Percentiles rank a stretch among this genome's conserved stretches.
phyloP scores from a whole-genome alignment of 2,797 vertebrate genomes.

The Phalloptychus januarius region DNA sequence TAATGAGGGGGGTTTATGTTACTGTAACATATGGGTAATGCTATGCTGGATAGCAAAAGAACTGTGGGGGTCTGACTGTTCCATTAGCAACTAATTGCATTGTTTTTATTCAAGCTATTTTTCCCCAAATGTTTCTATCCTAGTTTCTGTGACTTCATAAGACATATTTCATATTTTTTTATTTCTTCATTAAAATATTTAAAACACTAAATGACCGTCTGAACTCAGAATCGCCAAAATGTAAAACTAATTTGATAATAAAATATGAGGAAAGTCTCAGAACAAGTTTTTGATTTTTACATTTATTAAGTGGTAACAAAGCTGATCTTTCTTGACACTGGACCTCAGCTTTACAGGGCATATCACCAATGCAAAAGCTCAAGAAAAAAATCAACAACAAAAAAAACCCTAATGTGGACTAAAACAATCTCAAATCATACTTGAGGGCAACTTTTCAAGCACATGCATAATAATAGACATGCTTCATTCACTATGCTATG shows the following conservation, averaged over 20 bases:
- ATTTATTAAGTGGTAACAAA: background rate
- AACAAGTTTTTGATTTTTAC: background rate
- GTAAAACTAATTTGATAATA: background rate
- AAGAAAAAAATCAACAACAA: background rate
- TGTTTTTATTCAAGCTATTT: conserved; percentile 41
- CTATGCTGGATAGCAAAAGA: conserved; percentile 58
- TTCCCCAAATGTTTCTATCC: conserved; percentile 28
- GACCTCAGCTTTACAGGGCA: background rate
- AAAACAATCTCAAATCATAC: background rate
- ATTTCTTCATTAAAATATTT: conserved; percentile 12
- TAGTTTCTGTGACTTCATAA: conserved; percentile 22
- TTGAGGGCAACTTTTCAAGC: background rate
- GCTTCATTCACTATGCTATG: background rate
- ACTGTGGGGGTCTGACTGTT: conserved; percentile 58
- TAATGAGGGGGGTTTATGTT: conserved; percentile 51
- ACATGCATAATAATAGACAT: background rate
- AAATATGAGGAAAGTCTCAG: background rate
- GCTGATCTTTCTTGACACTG: background rate
- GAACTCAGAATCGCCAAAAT: conserved; percentile 4
- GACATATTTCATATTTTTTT: background rate
- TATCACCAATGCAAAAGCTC: background rate
- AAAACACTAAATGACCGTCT: conserved; percentile 14
- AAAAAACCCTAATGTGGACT: background rate
- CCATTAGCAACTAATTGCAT: conserved; percentile 64
- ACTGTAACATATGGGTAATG: conserved; percentile 73